Base-by-base conservation (phyloP, 2,888 invertebrate species). In the Ormyrus nitidulus region DNA sequence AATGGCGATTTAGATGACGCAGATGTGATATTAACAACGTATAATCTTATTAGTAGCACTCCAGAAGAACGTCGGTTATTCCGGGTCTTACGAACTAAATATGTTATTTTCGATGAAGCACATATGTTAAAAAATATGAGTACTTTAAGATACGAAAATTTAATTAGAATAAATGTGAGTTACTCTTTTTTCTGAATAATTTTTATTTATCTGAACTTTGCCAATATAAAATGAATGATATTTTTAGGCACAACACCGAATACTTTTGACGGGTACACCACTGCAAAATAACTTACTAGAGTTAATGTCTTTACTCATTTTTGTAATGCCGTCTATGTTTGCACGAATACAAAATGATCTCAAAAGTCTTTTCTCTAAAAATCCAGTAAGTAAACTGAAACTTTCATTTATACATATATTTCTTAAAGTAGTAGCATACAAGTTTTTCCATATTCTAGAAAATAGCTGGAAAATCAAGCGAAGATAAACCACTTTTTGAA, bases 41-140 rank as follows among this genome's bases (percentile, higher is more conserved):
- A 91, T 91, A 94, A 95, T 83, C 95, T 97, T 92, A 95, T 97
- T 46, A 94, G 94, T 85, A 97, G 96, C 83, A 95, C 95, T 82
- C 94, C 96, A 0, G 98, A 98, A 87, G 96, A 96, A 87, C 95
- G 97, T 79, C 96, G 97, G 89, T 94, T 96, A 92, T 96, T 99
- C 89, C 95, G 98, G 79, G 96, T 98, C 56, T 95, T 96, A 80
- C 94, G 94, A 65, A 94, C 98, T 90, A 95, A 98, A 89, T 99
- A 98, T 89, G 97, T 98, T 0, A 93, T 99, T 44, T 98, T 98
- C 89, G 99, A 99, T 90, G 99, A 99, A 89, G 98, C 98, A 0
- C 99, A 99, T 89, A 98, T 99, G 98, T 92, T 99, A 54, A 99
- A 99, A 90, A 99, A 99, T 89, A 99, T 99, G 98, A 94, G 96